Evolutionary conservation across 2,113 vertebrate species (phyloP), one percentile per base, ranked within the genome.

Genomic region (Ceyx melanurus): DNA sequence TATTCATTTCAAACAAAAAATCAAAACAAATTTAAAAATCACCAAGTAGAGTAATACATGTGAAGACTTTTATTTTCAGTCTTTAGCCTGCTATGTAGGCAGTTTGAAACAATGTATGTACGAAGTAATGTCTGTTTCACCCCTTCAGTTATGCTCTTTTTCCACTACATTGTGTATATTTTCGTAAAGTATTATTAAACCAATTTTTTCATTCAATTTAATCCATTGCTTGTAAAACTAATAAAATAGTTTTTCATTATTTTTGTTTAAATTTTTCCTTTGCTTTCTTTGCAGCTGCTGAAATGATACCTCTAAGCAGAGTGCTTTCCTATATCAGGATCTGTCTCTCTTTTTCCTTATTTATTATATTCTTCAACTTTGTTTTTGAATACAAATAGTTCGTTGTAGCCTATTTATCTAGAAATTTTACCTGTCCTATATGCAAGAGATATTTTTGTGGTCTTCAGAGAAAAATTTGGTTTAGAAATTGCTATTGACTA

Each of bases 381-480:
- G 17, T 9, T 75, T 48, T 45, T 21, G 29, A 60, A 65, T 60
- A 26, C 25, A 57, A 46, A 75, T 35, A 43, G 54, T 20, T 89
- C 77, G 81, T 76, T 66, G n/a, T 29, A 57, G 51, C 85, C 16
- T 29, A 4, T 84, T 90, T 82, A 29, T 72, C 29, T 40, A 72
- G 22, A 73, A 54, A 51, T 91, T 65, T 77, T 11, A 43, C 15
- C 6, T 42, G 1, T 58, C 62, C 51, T 89, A 6, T 76, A 65
- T 88, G 25, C 56, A 78, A 26, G 50, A 51, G 48, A 51, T 65
- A 51, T 79, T 92, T 62, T 95, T 78, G 68, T 58, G 16, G 35
- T 43, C 66, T 72, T 93, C 54, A 81, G 57, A 94, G 95, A 90
- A 92, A 95, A 93, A 93, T 67, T 79, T 35, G 18, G 67, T 94